These are phyloP conservation scores for Pteria penguin DNA, from an alignment of 2,888 invertebrate species.

Conservation along the genomic window DNA sequence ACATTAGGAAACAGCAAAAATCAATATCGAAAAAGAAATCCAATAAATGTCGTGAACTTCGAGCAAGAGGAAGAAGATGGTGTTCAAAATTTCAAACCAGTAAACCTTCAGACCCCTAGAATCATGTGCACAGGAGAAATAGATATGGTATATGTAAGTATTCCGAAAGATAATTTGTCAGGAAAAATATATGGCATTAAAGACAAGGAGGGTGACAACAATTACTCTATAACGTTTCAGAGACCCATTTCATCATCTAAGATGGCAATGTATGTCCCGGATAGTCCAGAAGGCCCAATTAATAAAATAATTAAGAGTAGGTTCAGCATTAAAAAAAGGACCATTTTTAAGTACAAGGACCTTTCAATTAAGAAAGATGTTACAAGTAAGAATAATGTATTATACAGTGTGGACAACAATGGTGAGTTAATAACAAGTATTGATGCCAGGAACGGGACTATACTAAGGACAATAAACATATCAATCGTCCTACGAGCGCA, in stretches of 20 bases:
- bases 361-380: too few species aligned
- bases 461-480: constrained; percentile 15
- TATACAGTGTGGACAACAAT: constrained; percentile 15
- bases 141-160: constrained; percentile 24
- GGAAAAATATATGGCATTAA: constrained; percentile 39
- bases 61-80: constrained; percentile 1
- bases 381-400: not conserved
- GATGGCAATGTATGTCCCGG: constrained; percentile 42
- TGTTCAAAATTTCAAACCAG: not conserved
- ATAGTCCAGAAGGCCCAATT: too few species aligned
- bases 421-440: constrained; percentile 9
- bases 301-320: not conserved
- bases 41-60: constrained; percentile 4
- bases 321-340: not conserved
- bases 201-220: constrained; percentile 34
- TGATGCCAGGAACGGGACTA: constrained; percentile 1
- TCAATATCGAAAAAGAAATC: not conserved
- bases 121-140: constrained; percentile 19
- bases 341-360: not conserved
- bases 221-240: constrained; percentile 31
- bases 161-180: constrained; percentile 6
- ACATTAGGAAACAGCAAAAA: not conserved
- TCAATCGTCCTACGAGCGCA: constrained; percentile 9
- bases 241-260: constrained; percentile 19
- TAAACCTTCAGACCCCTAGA: not conserved